Evolutionary conservation across 2,888 invertebrate species (phyloP), one percentile per base, ranked within the genome.

Genomic region (Clusia tigrina): DNA sequence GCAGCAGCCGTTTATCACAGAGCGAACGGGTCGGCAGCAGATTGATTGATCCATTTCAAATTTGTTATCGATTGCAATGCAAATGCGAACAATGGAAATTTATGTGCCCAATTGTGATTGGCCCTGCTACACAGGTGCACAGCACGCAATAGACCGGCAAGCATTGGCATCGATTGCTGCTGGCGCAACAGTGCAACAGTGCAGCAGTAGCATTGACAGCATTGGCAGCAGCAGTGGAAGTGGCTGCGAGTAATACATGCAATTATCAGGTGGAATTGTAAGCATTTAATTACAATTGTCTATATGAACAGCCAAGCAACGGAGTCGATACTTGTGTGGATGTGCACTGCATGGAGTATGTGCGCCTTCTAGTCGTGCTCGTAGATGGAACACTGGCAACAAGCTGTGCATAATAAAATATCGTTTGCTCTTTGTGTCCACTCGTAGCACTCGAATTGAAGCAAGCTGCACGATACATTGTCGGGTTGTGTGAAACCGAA

Each of bases 221-320:
- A n/a, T 54, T 32, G 23, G 1, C 15, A 12, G 23, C 9, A 26
- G 3, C n/a, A 9, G 1, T 5, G 12, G 5, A 37, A 6, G 22
- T 22, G 38, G 20, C 37, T 55, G 38, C 22, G 38, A 38, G 32
- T 55, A 55, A 38, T 55, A 54, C 32, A 32, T 23, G 23, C 38
- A 55, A 55, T 55, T 55, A 55, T 38, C 37, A 38, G 55, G 15
- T 55, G 38, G 38, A 18, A 37, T 55, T 55, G 37, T 55, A 23
- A 55, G 37, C 55, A 55, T 55, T 55, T 55, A 55, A 55, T 55
- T 55, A 55, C 22, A 22, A 6, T 20, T n/a, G n/a, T n/a, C n/a
- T n/a, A n/a, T n/a, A n/a, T n/a, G n/a, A n/a, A n/a, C n/a, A n/a
- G n/a, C n/a, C n/a, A n/a, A n/a, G n/a, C n/a, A n/a, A n/a, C n/a